phyloP scores from a whole-genome alignment of 2,888 invertebrate genomes.

The Malacosoma neustria region DNA sequence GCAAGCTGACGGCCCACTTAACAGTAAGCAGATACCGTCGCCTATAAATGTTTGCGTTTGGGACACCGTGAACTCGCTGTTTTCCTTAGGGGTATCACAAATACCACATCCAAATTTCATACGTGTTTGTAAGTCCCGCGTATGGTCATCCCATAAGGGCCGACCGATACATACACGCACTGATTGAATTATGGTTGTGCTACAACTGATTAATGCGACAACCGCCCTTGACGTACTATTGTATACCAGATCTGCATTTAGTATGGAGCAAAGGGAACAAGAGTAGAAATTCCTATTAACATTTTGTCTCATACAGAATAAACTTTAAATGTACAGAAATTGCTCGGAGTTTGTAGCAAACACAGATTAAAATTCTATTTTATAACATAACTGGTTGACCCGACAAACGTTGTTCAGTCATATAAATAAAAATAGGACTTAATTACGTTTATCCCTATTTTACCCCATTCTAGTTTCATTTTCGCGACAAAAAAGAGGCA shows the following conservation, averaged over 20 bases:
- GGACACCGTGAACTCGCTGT: no score
- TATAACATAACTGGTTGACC: no score
- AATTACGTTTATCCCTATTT: no score
- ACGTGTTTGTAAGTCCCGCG: slow-evolving; percentile 23
- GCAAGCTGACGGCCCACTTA: no score
- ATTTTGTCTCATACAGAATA: neutral
- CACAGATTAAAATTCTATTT: no score
- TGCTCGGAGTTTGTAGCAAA: neutral
- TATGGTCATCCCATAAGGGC: slow-evolving; percentile 52
- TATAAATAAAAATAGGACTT: no score
- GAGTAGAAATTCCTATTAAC: neutral
- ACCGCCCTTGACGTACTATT: slow-evolving; percentile 66
- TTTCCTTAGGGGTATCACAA: no score
- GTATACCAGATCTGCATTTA: slow-evolving; percentile 64
- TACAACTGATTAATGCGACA: slow-evolving; percentile 72
- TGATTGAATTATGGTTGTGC: slow-evolving; percentile 72
- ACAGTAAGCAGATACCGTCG: no score
- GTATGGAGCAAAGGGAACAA: neutral
- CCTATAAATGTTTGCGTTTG: no score
- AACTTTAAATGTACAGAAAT: neutral
- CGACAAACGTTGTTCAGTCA: no score
- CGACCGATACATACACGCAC: slow-evolving; percentile 31
- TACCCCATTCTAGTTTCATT: no score
- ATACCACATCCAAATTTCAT: slow-evolving; percentile 24
- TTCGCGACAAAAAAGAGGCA: no score